Evolutionary conservation across 2,888 invertebrate species (phyloP), one percentile per base, ranked within the genome.

Genomic region (Nebria salina): DNA sequence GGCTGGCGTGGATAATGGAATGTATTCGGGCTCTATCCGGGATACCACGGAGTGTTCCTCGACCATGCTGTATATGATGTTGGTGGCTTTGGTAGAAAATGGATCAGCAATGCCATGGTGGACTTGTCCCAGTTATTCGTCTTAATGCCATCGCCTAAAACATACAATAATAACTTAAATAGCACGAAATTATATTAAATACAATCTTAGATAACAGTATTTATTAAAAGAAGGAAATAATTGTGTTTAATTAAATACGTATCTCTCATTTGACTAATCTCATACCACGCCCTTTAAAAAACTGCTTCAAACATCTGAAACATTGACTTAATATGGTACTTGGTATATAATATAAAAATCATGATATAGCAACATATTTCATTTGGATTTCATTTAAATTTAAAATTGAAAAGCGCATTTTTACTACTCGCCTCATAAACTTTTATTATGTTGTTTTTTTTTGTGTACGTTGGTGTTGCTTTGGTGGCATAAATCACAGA

Each of bases 41-140:
- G 73, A 73, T 41, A 73, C 73, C 42, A n/a, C 15, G 42, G 73
- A 73, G 42, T 73, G 73, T 42, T 73, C 73, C 42, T 73, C 73
- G 41, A 73, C 73, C 73, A 42, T 34, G 41, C 15, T 73, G 70
- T 70, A 34, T 8, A 3, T 68, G 68, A 25, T 68, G 68, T 68
- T 68, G 68, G 68, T 25, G 25, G 68, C 25, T 25, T 25, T 25
- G 68, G 15, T 3, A 15, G 11, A 15, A 41, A 13, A n/a, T 41
- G n/a, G 41, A 73, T 73, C 73, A 73, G 43, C 43, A 73, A 34
- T 73, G 42, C 73, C 42, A 34, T 34, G 70, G 70, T 26, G 70
- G 70, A 20, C 70, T 70, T 34, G 70, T 20, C 70, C 70, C 13
- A 11, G 8, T 25, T 70, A 70, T 70, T 34, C 26, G 70, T 34